Evolutionary conservation across 2,888 invertebrate genomes (phyloP).

Genomic region (Dicycla oo): DNA sequence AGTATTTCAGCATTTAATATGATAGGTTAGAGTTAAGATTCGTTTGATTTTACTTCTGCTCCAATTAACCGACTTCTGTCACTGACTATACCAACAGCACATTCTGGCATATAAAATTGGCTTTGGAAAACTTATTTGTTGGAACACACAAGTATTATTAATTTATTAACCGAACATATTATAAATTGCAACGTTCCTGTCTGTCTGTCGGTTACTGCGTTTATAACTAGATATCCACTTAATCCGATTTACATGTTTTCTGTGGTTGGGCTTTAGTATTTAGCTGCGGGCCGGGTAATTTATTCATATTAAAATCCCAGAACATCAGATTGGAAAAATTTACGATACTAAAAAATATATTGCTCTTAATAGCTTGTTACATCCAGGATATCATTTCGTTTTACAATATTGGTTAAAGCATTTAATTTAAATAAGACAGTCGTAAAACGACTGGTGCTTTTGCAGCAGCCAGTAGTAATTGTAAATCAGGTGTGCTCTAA

Average conservation of each 20-base stretch:
- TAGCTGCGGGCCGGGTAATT: neutral
- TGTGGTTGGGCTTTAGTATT: neutral
- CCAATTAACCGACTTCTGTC: neutral
- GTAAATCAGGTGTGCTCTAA: slow-evolving; percentile 49
- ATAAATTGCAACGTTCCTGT: slow-evolving; percentile 1
- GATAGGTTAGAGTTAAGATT: neutral
- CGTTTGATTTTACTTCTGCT: neutral
- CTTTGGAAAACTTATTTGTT: neutral
- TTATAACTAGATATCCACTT: slow-evolving; percentile 14
- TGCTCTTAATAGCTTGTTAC: slow-evolving; percentile 16
- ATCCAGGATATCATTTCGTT: slow-evolving; percentile 17
- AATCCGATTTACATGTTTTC: slow-evolving; percentile 2
- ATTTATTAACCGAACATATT: neutral
- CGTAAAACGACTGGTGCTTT: slow-evolving; percentile 25
- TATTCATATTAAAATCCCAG: neutral
- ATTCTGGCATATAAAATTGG: too few species aligned
- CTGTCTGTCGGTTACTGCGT: neutral
- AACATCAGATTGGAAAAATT: slow-evolving; percentile 3
- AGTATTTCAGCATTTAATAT: neutral
- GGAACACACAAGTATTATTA: neutral
- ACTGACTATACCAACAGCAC: too few species aligned
- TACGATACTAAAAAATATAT: slow-evolving; percentile 8
- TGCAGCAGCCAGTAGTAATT: slow-evolving; percentile 11
- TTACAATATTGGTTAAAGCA: slow-evolving; percentile 19
- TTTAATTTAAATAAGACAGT: slow-evolving; percentile 32